Evolutionary conservation across 2,888 invertebrate species (phyloP).

Genomic region (Agrotis clavis): DNA sequence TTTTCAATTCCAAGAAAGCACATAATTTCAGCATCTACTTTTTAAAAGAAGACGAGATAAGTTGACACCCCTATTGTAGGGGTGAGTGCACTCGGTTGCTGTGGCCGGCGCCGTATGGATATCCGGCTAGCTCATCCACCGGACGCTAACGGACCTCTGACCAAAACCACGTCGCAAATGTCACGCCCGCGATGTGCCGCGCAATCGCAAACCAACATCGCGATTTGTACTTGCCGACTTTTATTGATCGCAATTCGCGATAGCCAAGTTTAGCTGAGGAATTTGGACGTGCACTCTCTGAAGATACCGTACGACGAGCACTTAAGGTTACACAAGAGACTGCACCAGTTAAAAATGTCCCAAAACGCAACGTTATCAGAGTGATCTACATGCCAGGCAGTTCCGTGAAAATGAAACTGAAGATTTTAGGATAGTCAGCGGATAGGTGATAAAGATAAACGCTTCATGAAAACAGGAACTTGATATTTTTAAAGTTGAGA

Average conservation of each 20-base stretch:
- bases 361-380: constrained; percentile 42
- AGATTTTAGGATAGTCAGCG: constrained; percentile 13
- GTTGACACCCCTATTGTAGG: constrained; percentile 63
- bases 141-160: constrained; percentile 83
- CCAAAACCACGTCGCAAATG: constrained; percentile 76
- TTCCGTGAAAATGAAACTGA: constrained; percentile 44
- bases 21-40: not conserved
- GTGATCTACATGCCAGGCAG: constrained; percentile 38
- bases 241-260: constrained; percentile 53
- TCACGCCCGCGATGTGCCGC: constrained; percentile 60
- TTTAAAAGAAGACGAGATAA: not conserved
- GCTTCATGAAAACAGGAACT: constrained; percentile 13
- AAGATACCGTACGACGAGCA: constrained; percentile 30
- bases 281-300: constrained; percentile 39
- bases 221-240: constrained; percentile 54
- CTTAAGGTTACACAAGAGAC: constrained; percentile 34
- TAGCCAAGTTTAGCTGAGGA: constrained; percentile 43
- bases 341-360: constrained; percentile 37
- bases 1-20: not conserved
- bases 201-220: constrained; percentile 59
- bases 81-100: constrained; percentile 72
- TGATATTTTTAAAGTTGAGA: not conserved
- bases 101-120: constrained; percentile 69
- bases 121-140: constrained; percentile 87
- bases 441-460: constrained; percentile 49